Evolutionary conservation across 2,888 invertebrate species (phyloP), one percentile per base, ranked within the genome.

Genomic region (Poecilobothrus nobilitatus): DNA sequence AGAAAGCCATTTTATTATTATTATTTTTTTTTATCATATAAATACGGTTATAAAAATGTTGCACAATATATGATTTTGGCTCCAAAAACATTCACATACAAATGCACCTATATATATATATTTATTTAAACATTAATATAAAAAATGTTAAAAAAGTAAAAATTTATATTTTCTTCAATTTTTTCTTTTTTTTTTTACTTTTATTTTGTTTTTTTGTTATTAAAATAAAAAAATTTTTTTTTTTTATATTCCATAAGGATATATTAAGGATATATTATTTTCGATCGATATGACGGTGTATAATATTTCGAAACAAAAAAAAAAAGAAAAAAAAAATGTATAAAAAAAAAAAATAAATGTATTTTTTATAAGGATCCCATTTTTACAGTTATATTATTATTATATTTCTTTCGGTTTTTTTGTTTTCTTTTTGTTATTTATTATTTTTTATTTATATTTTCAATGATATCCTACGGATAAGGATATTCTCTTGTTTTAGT

Each of bases 281-380:
- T 63, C 27, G 27, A 63, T 63, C 63, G 63, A 63, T 63, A 63
- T 63, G 63, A 63, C 63, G 63, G 63, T 63, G 63, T 63, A 63
- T 18, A 15, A 27, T 63, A 10, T 63, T 15, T 12, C 8, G 21
- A 21, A 21, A 5, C 62, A 21, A 62, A 15, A 27, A 63, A 12
- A 63, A 2, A 63, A 63, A 22, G 20, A 5, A 21, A 20, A 62
- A 41, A 41, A 41, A 41, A 12, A 41, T 41, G 37, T 37, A 41
- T 2, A 41, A 15, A 15, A 41, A 53, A 53, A 12, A 53, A 53
- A 12, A 18, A n/a, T 18, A 18, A 53, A 18, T 53, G 53, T 53
- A 53, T 53, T 15, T 53, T 53, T 53, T 53, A 53, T 18, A 53
- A 53, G 53, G 53, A 53, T 53, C 53, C 53, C 53, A 53, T 53